Percentiles rank a stretch among this genome's conserved stretches.
These are phyloP conservation scores for Paracanthobrama guichenoti DNA, from an alignment of 2,113 vertebrate genomes.

Conservation along the genomic window DNA sequence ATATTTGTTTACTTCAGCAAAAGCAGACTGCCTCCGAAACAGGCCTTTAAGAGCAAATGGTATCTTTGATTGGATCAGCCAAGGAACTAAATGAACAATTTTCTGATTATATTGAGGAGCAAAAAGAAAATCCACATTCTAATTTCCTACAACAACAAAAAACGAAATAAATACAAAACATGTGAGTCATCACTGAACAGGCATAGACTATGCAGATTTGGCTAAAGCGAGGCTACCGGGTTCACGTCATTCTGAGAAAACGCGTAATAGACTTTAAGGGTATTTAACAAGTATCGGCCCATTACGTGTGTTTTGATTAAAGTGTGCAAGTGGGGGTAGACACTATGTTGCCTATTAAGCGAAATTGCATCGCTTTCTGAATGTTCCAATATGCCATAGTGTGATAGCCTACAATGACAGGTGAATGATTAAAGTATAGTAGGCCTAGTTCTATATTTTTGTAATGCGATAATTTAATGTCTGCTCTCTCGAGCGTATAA, in stretches of 20 bases:
- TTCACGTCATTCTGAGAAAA: slow-evolving; percentile 23
- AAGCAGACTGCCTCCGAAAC: slow-evolving; percentile 19
- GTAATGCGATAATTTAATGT: slow-evolving; percentile 29
- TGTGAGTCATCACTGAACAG: slow-evolving; percentile 9
- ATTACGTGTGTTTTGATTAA: slow-evolving; percentile 24
- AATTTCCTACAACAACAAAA: background rate
- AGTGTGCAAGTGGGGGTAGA: slow-evolving; percentile 33
- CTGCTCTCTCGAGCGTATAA: background rate
- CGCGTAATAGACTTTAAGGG: slow-evolving; percentile 17
- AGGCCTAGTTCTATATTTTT: slow-evolving; percentile 43
- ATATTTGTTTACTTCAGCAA: slow-evolving; percentile 44
- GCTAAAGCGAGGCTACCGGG: slow-evolving; percentile 8
- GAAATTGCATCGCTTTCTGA: slow-evolving; percentile 28
- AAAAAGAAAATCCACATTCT: background rate
- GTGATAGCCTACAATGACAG: background rate
- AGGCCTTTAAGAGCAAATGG: background rate
- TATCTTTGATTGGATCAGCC: background rate
- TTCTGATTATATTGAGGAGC: background rate
- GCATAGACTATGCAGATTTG: slow-evolving; percentile 27
- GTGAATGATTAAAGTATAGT: slow-evolving; percentile 34
- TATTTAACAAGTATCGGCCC: background rate
- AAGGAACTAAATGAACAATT: background rate
- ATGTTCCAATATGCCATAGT: slow-evolving; percentile 7
- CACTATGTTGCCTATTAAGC: slow-evolving; percentile 24
- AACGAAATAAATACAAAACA: background rate